phyloP scores from a whole-genome alignment of 2,888 invertebrate species.

The Meloe dianella region DNA sequence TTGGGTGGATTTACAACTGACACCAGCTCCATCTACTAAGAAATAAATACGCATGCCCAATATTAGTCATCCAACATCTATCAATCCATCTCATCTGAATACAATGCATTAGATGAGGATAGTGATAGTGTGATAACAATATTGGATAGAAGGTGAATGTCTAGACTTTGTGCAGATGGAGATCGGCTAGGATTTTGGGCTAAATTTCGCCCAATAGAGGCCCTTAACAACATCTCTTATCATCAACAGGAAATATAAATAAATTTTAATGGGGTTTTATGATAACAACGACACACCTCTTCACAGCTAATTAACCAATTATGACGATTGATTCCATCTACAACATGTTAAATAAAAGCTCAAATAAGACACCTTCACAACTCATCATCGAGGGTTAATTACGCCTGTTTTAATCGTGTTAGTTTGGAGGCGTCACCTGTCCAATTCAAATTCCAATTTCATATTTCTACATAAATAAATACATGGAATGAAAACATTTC shows the following conservation, averaged over 20 bases:
- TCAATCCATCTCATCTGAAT: slow-evolving; percentile 31
- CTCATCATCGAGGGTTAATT: too few relatives aligned
- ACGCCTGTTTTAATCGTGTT: neutral
- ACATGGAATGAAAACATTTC: too few relatives aligned
- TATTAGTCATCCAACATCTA: slow-evolving; percentile 41
- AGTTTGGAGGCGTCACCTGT: too few relatives aligned
- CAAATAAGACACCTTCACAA: too few relatives aligned
- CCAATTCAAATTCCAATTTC: too few relatives aligned
- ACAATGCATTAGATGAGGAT: slow-evolving; percentile 28
- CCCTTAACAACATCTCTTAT: neutral
- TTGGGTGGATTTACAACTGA: slow-evolving; percentile 56
- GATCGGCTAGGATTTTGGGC: neutral
- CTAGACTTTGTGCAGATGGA: slow-evolving; percentile 28
- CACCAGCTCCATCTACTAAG: slow-evolving; percentile 56
- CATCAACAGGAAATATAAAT: neutral
- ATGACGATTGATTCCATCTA: too few relatives aligned
- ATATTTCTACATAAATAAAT: too few relatives aligned
- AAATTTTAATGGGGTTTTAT: neutral
- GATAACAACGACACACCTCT: neutral
- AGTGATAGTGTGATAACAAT: slow-evolving; percentile 16
- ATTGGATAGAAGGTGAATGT: slow-evolving; percentile 33
- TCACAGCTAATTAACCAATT: neutral
- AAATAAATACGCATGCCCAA: slow-evolving; percentile 49
- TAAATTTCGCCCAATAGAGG: slow-evolving; percentile 6
- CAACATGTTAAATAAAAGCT: neutral